Base-by-base conservation (phyloP, 2,888 invertebrate species). In the Limnephilus rhombicus region DNA sequence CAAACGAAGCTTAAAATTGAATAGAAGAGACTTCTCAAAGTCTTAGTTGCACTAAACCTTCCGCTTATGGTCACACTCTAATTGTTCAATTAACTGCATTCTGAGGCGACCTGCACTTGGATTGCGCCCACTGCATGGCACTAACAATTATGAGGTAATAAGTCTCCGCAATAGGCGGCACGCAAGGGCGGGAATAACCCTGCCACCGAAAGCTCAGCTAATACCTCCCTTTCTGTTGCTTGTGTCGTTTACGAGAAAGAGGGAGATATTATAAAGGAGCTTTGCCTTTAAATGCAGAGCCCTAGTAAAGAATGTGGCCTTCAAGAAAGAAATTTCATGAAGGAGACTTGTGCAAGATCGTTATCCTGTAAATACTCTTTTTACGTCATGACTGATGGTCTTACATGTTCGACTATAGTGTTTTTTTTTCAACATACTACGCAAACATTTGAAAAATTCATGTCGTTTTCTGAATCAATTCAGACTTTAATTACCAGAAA, bases 1-100 rank as follows among this genome's bases (percentile, higher is more conserved):
- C 68, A 68, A 68, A 68, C 9, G 9, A 68, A 68, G 68, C 24
- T 68, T 68, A 24, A 68, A 68, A 68, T 68, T 68, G 68, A 68
- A 68, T 68, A n/a, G 68, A 68, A 68, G 24, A 68, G 68, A 85
- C 85, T 85, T 68, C 29, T 86, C 87, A 87, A 87, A 87, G 87
- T 87, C 87, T 87, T 87, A 68, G 68, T 68, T 68, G 87, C 87
- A 15, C 31, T 87, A 87, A 87, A 87, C 85, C 68, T 49, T 80
- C 80, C 18, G 37, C 49, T n/a, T 53, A 53, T 68, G 86, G 91
- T 91, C 91, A 91, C 91, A 87, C 91, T 91, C 86, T 80, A 86
- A 86, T 86, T 37, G 80, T 41, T 37, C 68, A 53, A 86, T 86
- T 86, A 80, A 80, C 80, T 86, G 91, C 91, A 86, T 91, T 91